A percentile compares a stretch with the other conserved stretches of the same genome.
These are phyloP conservation scores for Catocala nupta DNA, from an alignment of 2,888 invertebrate species.

Conservation along the genomic window DNA sequence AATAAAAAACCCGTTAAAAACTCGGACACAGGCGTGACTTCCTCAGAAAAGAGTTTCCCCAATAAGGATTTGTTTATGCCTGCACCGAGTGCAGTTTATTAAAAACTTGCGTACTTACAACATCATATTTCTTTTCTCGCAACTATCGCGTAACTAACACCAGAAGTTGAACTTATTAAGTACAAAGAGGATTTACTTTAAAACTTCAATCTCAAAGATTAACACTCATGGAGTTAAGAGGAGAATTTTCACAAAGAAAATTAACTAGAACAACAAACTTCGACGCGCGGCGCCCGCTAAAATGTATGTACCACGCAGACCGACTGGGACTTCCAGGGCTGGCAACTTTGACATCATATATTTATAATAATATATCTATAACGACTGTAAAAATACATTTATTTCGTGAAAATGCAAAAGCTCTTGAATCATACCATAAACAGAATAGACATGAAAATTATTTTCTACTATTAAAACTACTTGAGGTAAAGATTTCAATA, in stretches of 20 bases:
- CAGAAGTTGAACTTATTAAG: slow-evolving; percentile 38
- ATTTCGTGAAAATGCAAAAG: too few species aligned
- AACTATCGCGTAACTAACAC: slow-evolving; percentile 44
- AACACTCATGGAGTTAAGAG: slow-evolving; percentile 57
- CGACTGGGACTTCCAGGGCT: slow-evolving; percentile 34
- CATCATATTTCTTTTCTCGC: slow-evolving; percentile 33
- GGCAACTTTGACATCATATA: slow-evolving; percentile 12
- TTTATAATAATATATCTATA: too few species aligned
- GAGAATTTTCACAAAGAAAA: slow-evolving; percentile 63
- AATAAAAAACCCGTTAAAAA: slow-evolving; percentile 8
- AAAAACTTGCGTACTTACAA: slow-evolving; percentile 30
- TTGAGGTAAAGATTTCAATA: too few species aligned
- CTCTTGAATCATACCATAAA: too few species aligned
- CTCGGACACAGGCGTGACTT: slow-evolving; percentile 30
- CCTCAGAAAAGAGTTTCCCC: slow-evolving; percentile 24
- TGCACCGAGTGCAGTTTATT: slow-evolving; percentile 25
- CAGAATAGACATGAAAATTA: too few species aligned
- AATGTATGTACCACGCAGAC: slow-evolving; percentile 41
- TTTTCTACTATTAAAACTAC: too few species aligned
- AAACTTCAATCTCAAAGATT: slow-evolving; percentile 60
- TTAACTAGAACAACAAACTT: slow-evolving; percentile 57
- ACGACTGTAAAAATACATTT: too few species aligned
- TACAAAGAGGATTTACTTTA: slow-evolving; percentile 44
- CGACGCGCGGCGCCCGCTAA: slow-evolving; percentile 33
- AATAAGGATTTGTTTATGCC: slow-evolving; percentile 37